Base-by-base conservation (phyloP, 2,113 vertebrate genomes). In the Synchiropus splendidus region DNA sequence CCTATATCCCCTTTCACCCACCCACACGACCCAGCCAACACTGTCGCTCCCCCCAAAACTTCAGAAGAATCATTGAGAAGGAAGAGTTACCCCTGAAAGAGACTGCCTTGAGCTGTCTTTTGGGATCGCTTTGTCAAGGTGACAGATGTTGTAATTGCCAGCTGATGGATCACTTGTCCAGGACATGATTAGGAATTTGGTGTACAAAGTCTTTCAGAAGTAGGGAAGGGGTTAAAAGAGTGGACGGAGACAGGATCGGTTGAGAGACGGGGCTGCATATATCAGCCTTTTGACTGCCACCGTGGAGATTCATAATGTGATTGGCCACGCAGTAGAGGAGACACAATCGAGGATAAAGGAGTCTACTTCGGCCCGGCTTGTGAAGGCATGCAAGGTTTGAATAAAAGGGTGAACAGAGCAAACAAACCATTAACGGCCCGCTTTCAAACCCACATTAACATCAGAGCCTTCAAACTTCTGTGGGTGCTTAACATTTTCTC, bases 91-190 rank as follows among this genome's bases (percentile, higher is more conserved):
- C 57, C 57, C 70, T 35, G 57, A 68, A 70, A 74, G 53, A 75
- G 67, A 73, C 53, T 41, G 64, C 34, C 37, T 34, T 42, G 61
- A 74, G 71, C 78, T 72, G 81, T 83, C 77, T 78, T 80, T 70
- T 64, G 59, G 60, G 63, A 59, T 50, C 67, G 63, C 68, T 75
- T 78, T 84, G 81, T 80, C 71, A 75, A 59, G 66, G 78, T 70
- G 80, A 85, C 85, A 87, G 83, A 88, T 88, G 84, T 87, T 85
- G 82, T 86, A 88, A 88, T 88, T 88, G 83, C 85, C 75, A 77
- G 73, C 86, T 88, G 86, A 88, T 85, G 75, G 81, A 88, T 86
- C 66, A 64, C 72, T 74, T 80, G 79, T 84, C 80, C 72, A 70
- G 65, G 58, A 62, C 49, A 67, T 83, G 80, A 81, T 86, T 88